Evolutionary conservation across 1,140 invertebrate genomes (phyloP).

Genomic region (Notospermus geniculatus): DNA sequence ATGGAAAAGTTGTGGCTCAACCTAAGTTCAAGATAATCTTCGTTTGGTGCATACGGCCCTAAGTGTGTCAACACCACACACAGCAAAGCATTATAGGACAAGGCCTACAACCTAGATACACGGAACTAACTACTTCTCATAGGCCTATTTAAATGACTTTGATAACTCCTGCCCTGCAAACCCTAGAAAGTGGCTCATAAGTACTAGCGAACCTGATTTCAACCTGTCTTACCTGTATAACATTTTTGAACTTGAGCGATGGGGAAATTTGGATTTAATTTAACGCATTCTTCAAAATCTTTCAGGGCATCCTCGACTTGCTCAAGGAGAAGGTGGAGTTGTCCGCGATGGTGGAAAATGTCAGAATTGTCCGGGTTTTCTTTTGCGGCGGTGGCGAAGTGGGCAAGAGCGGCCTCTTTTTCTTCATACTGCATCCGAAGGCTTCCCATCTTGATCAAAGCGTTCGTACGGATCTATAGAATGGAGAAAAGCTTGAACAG

Average conservation of each 20-base stretch:
- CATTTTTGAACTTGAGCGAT: constrained; percentile 81
- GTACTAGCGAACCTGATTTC: neutral
- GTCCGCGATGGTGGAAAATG: constrained; percentile 77
- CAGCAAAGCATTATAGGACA: too few species aligned
- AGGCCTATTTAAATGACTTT: constrained; percentile 3
- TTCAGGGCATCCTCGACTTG: constrained; percentile 72
- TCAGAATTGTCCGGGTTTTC: constrained; percentile 79
- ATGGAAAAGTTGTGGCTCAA: too few species aligned
- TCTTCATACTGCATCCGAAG: constrained; percentile 74
- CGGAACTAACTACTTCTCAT: too few species aligned
- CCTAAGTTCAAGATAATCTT: too few species aligned
- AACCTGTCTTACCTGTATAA: constrained; percentile 39
- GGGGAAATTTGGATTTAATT: constrained; percentile 76
- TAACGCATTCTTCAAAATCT: constrained; percentile 81
- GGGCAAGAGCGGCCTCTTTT: constrained; percentile 68
- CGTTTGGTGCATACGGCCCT: too few species aligned
- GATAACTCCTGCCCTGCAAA: neutral
- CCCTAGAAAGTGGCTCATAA: neutral
- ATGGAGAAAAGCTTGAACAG: constrained; percentile 1
- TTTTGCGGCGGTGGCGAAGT: constrained; percentile 71
- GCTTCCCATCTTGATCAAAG: constrained; percentile 84
- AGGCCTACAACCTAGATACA: too few species aligned
- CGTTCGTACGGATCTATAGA: constrained; percentile 63
- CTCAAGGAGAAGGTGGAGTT: constrained; percentile 78
- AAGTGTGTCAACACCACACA: too few species aligned